Evolutionary conservation across 2,797 vertebrate genomes (phyloP).

Genomic region (Sebastes jordani): DNA sequence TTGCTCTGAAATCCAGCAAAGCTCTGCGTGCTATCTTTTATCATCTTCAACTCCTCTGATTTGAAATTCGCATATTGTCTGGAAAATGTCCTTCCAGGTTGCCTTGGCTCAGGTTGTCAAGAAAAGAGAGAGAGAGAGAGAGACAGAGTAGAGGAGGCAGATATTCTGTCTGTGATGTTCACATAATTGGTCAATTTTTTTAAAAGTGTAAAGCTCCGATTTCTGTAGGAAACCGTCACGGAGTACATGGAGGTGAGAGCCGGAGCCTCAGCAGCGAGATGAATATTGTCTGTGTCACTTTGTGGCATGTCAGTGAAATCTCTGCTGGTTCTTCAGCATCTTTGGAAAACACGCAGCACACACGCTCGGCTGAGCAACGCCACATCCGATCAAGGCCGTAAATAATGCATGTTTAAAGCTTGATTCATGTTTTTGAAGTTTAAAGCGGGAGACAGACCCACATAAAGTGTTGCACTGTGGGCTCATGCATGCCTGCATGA

Average conservation of each 20-base stretch:
- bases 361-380: constrained; percentile 58
- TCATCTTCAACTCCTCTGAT: constrained; percentile 54
- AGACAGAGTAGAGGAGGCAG: background rate
- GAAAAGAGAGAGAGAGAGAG: background rate
- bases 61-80: constrained; percentile 46
- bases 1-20: constrained; percentile 53
- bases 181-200: constrained; percentile 30
- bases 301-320: constrained; percentile 61
- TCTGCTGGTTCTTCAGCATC: constrained; percentile 60
- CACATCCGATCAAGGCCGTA: constrained; percentile 63
- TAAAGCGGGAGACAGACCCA: constrained; percentile 48
- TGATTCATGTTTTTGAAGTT: constrained; percentile 61
- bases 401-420: constrained; percentile 68
- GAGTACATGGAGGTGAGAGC: background rate
- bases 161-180: constrained; percentile 1
- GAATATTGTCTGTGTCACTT: constrained; percentile 60
- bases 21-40: constrained; percentile 39
- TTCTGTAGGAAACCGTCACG: constrained; percentile 14
- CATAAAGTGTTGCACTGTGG: constrained; percentile 32
- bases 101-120: constrained; percentile 16
- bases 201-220: constrained; percentile 13
- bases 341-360: constrained; percentile 38
- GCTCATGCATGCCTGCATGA: constrained; percentile 4
- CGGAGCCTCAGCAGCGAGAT: constrained; percentile 41
- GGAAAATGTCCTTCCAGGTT: constrained; percentile 36